Base-by-base conservation (phyloP, 2,888 invertebrate genomes). In the Syrista parreyssii region DNA sequence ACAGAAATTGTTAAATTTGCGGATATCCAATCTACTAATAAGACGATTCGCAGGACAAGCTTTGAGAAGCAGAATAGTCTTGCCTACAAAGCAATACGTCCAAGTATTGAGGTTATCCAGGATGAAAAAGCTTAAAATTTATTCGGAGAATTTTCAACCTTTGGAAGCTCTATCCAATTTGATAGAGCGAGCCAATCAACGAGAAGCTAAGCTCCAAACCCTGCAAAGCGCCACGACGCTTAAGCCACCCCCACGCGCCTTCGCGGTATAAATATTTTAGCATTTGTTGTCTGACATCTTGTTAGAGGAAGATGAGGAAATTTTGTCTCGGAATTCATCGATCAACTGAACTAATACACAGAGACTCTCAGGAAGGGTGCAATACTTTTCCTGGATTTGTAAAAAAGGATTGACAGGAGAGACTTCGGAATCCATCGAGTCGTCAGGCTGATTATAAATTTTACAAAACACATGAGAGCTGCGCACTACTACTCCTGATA, bases 191-290 rank as follows among this genome's bases (percentile, higher is more conserved):
- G n/a, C 71, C 71, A 71, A 71, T 71, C 71, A 40, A 40, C 15
- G 40, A 40, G 40, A 40, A 40, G 40, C 40, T 40, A 40, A 40
- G 40, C 40, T 40, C 40, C 40, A 15, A 32, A 71, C 32, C n/a
- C 12, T 4, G 71, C 11, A 15, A 23, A 71, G 71, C 31, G 71
- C 71, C 31, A 15, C 76, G 34, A n/a, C 35, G 73, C 75, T 81
- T 80, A 77, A 79, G 79, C 77, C 76, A 68, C 15, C 15, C 15
- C 15, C 40, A 15, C 4, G 40, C 40, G 40, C 68, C 76, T 68
- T 78, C 68, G 32, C 31, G 74, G 75, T 76, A 80, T 82, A 84
- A 85, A 82, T 85, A 84, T 82, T 85, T 81, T 84, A 82, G 79
- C 81, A 79, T 85, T 80, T 82, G 79, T 80, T 79, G 81, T 78